These are phyloP conservation scores for Schrankia costaestrigalis DNA, from an alignment of 2,888 invertebrate species.

Conservation along the genomic window DNA sequence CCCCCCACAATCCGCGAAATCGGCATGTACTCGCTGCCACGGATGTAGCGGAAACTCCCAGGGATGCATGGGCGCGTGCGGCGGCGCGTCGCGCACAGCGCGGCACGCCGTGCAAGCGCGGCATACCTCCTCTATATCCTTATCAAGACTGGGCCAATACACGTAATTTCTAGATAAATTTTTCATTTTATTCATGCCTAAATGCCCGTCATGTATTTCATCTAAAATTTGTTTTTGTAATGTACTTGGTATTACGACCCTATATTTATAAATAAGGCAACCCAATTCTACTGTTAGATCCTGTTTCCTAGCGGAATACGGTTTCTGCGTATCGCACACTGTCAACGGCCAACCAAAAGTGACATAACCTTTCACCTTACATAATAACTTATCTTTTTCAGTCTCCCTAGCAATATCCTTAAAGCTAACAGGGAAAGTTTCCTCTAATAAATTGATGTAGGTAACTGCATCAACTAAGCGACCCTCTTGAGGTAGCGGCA, in stretches of 20 bases:
- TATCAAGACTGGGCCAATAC: neutral
- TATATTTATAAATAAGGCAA: neutral
- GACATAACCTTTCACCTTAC: too few species aligned
- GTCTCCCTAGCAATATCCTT: too few species aligned
- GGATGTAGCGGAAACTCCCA: neutral
- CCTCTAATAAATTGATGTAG: too few species aligned
- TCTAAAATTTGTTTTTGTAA: neutral
- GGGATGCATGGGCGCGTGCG: neutral
- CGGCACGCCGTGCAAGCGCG: neutral
- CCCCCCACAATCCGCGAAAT: neutral
- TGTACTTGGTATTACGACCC: neutral
- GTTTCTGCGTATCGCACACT: too few species aligned
- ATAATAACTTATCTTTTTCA: too few species aligned
- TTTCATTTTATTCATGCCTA: constrained; percentile 2
- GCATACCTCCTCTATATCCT: neutral
- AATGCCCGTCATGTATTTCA: neutral
- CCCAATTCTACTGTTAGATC: neutral
- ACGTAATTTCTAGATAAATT: neutral
- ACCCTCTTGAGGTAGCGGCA: neutral
- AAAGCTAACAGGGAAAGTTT: too few species aligned
- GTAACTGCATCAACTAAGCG: too few species aligned
- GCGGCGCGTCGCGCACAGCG: neutral
- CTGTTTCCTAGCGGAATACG: neutral
- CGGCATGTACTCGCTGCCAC: neutral
- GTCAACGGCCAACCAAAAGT: too few species aligned